Percentiles rank a stretch among this genome's conserved stretches.
Conservation (phyloP, 1,140 invertebrate genomes). For the Cepaea nemoralis region DNA sequence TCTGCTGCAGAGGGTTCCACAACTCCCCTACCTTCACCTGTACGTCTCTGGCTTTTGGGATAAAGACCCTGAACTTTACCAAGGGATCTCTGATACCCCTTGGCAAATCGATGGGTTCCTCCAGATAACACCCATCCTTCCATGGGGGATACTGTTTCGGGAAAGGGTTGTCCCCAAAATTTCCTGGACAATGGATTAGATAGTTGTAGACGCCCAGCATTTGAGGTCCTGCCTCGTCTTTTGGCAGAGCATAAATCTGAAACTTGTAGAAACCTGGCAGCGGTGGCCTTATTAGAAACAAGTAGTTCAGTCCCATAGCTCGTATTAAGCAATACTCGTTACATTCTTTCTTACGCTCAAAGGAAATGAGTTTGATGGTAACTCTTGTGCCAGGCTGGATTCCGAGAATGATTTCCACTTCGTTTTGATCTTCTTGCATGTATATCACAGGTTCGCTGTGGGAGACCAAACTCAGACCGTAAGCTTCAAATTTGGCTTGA, state of each 20-base stretch:
- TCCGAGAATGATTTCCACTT: slow-evolving; percentile 63
- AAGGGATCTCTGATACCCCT: slow-evolving; percentile 51
- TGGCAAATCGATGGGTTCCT: slow-evolving; percentile 61
- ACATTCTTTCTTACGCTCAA: slow-evolving; percentile 59
- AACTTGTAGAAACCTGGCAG: slow-evolving; percentile 69
- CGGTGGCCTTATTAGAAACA: slow-evolving; percentile 64
- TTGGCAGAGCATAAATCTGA: slow-evolving; percentile 70
- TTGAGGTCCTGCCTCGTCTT: slow-evolving; percentile 64
- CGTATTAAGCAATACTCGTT: slow-evolving; percentile 59
- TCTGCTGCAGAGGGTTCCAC: slow-evolving; percentile 67
- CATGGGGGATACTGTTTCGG: slow-evolving; percentile 71
- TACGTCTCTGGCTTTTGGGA: slow-evolving; percentile 65
- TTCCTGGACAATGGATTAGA: slow-evolving; percentile 60
- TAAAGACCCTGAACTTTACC: slow-evolving; percentile 56
- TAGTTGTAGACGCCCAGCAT: slow-evolving; percentile 72
- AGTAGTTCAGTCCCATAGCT: slow-evolving; percentile 52
- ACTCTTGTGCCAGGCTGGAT: slow-evolving; percentile 54
- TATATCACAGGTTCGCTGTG: slow-evolving; percentile 58
- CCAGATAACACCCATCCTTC: slow-evolving; percentile 70
- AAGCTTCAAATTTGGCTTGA: slow-evolving; percentile 65
- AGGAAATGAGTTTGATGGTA: slow-evolving; percentile 60
- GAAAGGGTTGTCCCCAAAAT: slow-evolving; percentile 50
- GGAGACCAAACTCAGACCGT: slow-evolving; percentile 59
- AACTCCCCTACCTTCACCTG: slow-evolving; percentile 65
- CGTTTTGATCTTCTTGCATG: slow-evolving; percentile 46